These are phyloP conservation scores for Oceanodroma tethys DNA, from an alignment of 2,113 vertebrate species.

Conservation along the genomic window DNA sequence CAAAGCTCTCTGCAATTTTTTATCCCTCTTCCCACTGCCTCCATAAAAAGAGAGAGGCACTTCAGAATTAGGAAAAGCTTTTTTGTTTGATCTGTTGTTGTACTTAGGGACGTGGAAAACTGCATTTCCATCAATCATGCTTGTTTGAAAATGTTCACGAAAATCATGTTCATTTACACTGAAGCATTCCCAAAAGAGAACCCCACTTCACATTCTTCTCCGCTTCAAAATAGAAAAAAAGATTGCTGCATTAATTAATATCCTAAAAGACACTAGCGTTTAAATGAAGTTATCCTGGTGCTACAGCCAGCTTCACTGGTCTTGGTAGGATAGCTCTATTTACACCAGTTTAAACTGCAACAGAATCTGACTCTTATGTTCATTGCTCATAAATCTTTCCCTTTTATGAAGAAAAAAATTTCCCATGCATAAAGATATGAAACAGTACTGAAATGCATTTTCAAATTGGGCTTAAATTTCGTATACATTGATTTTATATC, in stretches of 20 bases:
- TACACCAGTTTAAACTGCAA: background rate
- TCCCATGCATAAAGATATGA: background rate
- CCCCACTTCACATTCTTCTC: background rate
- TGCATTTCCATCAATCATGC: background rate
- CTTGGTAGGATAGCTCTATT: background rate
- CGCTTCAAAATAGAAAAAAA: background rate
- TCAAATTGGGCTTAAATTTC: slow-evolving; percentile 2
- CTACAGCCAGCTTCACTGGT: background rate
- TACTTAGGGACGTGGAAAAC: background rate
- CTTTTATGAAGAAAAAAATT: background rate
- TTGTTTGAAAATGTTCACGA: background rate
- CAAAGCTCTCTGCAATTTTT: background rate
- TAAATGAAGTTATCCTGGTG: background rate
- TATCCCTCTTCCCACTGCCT: background rate
- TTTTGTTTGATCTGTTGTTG: background rate
- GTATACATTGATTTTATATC: background rate
- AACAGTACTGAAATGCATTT: background rate
- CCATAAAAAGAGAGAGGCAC: background rate
- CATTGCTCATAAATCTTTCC: background rate
- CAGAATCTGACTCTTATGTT: background rate
- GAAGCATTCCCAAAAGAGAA: background rate
- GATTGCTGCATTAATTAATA: background rate
- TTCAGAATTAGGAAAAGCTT: background rate
- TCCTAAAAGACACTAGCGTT: background rate
- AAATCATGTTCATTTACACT: background rate